phyloP scores from a whole-genome alignment of 2,113 vertebrate genomes.

The Gymnocephalus cernua region DNA sequence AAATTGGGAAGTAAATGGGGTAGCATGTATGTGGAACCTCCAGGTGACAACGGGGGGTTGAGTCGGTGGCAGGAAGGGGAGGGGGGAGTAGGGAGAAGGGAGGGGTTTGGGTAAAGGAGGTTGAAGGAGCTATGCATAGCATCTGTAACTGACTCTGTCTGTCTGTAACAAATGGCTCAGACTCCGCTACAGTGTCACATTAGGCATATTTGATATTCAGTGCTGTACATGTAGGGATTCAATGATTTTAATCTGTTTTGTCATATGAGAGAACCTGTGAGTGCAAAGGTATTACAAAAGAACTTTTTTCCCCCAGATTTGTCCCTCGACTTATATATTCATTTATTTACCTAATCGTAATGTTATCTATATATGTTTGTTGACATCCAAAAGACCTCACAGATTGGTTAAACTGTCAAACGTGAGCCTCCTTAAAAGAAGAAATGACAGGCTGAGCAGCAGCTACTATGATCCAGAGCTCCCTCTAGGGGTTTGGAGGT shows the following conservation, averaged over 20 bases:
- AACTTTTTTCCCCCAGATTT: not conserved
- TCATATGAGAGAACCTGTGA: slow-evolving; percentile 45
- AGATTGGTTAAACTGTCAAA: slow-evolving; percentile 14
- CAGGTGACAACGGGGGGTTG: slow-evolving; percentile 59
- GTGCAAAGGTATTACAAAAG: slow-evolving; percentile 3
- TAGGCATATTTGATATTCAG: not conserved
- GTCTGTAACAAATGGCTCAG: slow-evolving; percentile 13
- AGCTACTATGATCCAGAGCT: slow-evolving; percentile 70
- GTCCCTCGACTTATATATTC: not conserved
- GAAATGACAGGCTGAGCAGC: slow-evolving; percentile 40
- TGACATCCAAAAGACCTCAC: slow-evolving; percentile 36
- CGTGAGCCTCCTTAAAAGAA: not conserved
- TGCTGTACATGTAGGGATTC: not conserved
- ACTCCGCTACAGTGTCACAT: not conserved
- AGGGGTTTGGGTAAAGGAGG: slow-evolving; percentile 26
- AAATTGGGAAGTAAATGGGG: not conserved
- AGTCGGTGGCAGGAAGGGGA: slow-evolving; percentile 26
- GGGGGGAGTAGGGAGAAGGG: not conserved
- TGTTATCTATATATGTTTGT: not conserved
- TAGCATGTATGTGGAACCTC: slow-evolving; percentile 77
- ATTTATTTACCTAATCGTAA: not conserved
- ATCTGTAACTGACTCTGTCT: slow-evolving; percentile 42
- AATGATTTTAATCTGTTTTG: not conserved
- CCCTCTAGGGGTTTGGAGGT: slow-evolving; percentile 80
- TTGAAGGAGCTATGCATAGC: slow-evolving; percentile 70